Evolutionary conservation across 2,113 vertebrate species (phyloP), one percentile per base, ranked within the genome.

Genomic region (Chionomys nivalis): DNA sequence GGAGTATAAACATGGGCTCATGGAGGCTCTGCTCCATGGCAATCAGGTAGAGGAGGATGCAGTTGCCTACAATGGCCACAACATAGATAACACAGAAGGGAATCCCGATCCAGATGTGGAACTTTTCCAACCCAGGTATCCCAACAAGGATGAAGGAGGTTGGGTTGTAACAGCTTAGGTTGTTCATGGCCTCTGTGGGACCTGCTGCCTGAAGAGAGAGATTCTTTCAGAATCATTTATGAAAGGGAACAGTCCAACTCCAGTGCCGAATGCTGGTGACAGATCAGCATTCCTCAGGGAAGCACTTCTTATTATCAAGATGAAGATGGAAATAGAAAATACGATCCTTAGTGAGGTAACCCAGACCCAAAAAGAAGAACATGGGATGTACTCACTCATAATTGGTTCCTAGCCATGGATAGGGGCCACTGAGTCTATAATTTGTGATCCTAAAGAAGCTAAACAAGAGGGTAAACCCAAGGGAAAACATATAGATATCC

Each of bases 101-200:
- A 95, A 98, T 97, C 55, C 98, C 97, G 31, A 98, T 85, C 97
- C 98, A 98, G 16, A 87, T 0, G 6, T 96, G 97, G 52, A 93
- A 70, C 58, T 7, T 63, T 72, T 97, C 97, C 92, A 98, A 93
- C 17, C 78, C 97, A 12, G 98, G 98, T 66, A 98, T 95, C 13
- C 98, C 98, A 16, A 0, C 21, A 75, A 98, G 94, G 58, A 94
- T 88, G 19, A 98, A 98, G 6, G 97, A 87, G 7, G 1, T 13
- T 5, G 96, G 61, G 42, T 95, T 97, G 39, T 96, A 97, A 61
- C 97, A 96, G 78, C 89, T 98, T 6, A 78, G 6, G 65, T 97
- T 97, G 73, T 93, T 47, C 94, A 96, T 97, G n/a, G 4, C 68
- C 92, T 94, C 92, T 93, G 76, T 68, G 75, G 10, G 31, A 86